phyloP scores from a whole-genome alignment of 2,888 invertebrate genomes.

The Drosophila paranaensis region DNA sequence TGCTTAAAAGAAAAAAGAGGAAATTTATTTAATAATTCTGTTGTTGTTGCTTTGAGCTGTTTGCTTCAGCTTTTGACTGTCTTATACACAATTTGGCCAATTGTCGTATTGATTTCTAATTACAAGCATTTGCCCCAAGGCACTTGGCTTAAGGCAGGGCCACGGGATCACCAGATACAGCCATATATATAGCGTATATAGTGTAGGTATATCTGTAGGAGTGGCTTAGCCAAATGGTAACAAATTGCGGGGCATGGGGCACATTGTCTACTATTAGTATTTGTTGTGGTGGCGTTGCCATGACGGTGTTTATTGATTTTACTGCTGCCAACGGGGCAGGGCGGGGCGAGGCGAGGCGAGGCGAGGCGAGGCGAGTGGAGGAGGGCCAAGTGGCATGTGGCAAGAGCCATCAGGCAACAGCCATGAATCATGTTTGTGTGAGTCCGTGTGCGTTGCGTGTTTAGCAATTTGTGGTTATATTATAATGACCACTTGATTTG shows the following conservation, averaged over 20 bases:
- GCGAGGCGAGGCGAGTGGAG: background rate
- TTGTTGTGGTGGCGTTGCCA: constrained; percentile 75
- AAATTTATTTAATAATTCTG: constrained; percentile 1
- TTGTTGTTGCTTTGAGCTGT: background rate
- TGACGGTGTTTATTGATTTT: constrained; percentile 76
- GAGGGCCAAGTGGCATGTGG: constrained; percentile 25
- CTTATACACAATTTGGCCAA: constrained; percentile 45
- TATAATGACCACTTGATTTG: constrained; percentile 77
- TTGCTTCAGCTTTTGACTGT: constrained; percentile 1
- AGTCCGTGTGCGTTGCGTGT: constrained; percentile 62
- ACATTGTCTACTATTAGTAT: constrained; percentile 56
- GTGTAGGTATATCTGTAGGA: constrained; percentile 26
- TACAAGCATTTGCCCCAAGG: constrained; percentile 54
- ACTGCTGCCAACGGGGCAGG: constrained; percentile 32
- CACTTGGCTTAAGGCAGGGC: constrained; percentile 68
- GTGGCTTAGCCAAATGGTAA: constrained; percentile 52
- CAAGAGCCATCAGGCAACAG: constrained; percentile 53
- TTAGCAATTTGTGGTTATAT: constrained; percentile 77
- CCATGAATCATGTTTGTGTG: constrained; percentile 68
- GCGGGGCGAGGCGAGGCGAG: background rate
- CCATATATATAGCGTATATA: background rate
- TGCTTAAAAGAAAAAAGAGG: constrained; percentile 16
- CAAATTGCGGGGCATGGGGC: constrained; percentile 36
- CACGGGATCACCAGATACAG: constrained; percentile 13
- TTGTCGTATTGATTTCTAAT: constrained; percentile 74